phyloP scores from a whole-genome alignment of 2,797 vertebrate species.

The Characodon lateralis region DNA sequence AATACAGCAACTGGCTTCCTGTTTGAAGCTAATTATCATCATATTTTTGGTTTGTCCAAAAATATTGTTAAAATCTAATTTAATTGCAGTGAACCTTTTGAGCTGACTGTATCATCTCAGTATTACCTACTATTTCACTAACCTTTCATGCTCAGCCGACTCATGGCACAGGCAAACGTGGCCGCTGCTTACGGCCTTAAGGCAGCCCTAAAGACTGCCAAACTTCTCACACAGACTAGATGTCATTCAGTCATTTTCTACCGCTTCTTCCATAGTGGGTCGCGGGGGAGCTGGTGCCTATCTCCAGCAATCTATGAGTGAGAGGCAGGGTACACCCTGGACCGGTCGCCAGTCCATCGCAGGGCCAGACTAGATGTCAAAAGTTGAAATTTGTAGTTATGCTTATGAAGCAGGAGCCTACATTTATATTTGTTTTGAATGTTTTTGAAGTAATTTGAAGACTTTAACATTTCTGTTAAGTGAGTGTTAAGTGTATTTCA shows the following conservation, averaged over 20 bases:
- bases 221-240: background rate
- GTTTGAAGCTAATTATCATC: background rate
- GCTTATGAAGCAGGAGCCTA: background rate
- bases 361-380: background rate
- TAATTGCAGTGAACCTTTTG: background rate
- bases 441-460: background rate
- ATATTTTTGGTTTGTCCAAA: background rate
- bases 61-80: background rate
- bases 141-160: background rate
- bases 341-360: too few species aligned
- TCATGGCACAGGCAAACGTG: background rate
- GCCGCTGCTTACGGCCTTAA: background rate
- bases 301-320: too few species aligned
- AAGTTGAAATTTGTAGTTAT: background rate
- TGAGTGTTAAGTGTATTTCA: background rate
- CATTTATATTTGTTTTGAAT: background rate
- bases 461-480: background rate
- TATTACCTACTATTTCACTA: background rate
- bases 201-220: background rate
- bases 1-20: background rate
- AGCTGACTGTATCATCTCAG: background rate
- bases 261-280: too few species aligned
- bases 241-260: background rate
- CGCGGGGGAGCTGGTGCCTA: too few species aligned
- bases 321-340: too few species aligned